Evolutionary conservation across 1,140 invertebrate species (phyloP), one percentile per base, ranked within the genome.

Genomic region (Hesperophylax magnus): DNA sequence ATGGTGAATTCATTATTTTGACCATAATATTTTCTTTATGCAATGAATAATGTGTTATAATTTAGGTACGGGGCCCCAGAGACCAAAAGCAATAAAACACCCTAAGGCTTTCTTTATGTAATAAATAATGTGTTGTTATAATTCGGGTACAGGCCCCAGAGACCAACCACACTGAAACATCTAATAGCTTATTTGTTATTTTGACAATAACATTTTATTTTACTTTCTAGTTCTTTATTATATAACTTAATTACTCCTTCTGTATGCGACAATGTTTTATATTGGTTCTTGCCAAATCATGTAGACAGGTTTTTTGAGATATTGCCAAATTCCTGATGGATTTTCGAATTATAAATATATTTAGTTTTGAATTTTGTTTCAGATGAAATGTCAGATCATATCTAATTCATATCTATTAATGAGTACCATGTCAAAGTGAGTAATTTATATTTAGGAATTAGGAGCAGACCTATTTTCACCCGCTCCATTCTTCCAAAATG

Each of bases 271-370:
- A 67, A 67, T 17, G 14, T 67, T 27, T 15, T 67, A 67, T 67
- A 67, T 67, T 67, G 63, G 22, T 27, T 67, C 63, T 67, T 67
- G 63, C 63, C 63, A 67, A 67, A 67, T 27, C 63, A 67, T 27
- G 31, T 67, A 34, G 63, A 34, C 63, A 67, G 63, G n/a, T 8
- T 31, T 67, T 67, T 67, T 67, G 63, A 67, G n/a, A 67, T 67
- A 67, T 67, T 67, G 63, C 63, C 63, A 67, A 67, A 67, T 67
- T 67, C 24, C 31, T 67, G 15, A 61, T 67, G 63, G 31, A 67
- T 17, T 61, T 20, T 20, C 24, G 58, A 61, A 61, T 9, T 18
- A 22, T 22, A 20, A 60, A 60, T 22, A 18, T 58, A 17, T 61
- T 61, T 22, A 22, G 58, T 61, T 61, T 61, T 47, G 58, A 22